Conservation (phyloP, 1,140 invertebrate genomes). For the Ceratitis capitata region DNA sequence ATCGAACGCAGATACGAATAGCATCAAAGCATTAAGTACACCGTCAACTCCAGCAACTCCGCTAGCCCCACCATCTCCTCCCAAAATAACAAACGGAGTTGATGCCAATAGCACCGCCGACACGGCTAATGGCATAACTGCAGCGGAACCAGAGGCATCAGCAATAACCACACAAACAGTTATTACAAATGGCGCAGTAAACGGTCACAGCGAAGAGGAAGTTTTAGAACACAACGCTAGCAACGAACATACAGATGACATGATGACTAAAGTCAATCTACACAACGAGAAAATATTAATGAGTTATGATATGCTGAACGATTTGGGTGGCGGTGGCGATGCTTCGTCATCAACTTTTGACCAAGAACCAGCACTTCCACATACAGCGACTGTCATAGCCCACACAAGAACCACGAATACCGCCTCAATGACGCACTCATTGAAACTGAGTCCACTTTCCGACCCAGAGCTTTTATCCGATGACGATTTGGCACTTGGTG, state of each 20-base stretch:
- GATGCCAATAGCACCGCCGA: background rate
- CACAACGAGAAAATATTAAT: background rate
- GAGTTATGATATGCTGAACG: background rate
- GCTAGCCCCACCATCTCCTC: too few relatives aligned
- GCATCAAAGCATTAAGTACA: background rate
- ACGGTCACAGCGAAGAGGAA: background rate
- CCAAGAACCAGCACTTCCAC: conserved; percentile 36
- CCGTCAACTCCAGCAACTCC: background rate
- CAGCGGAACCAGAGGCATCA: too few relatives aligned
- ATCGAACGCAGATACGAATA: background rate
- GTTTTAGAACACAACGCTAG: background rate
- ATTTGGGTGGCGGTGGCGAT: background rate
- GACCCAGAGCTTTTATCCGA: conserved; percentile 61
- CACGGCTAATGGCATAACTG: background rate
- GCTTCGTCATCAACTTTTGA: background rate
- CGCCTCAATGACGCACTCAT: conserved; percentile 55
- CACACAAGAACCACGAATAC: conserved; percentile 41
- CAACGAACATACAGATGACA: background rate
- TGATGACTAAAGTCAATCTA: background rate
- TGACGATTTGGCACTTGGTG: conserved; percentile 68
- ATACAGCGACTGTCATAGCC: conserved; percentile 5
- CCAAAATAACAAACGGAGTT: background rate
- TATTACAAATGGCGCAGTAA: background rate
- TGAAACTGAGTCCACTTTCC: conserved; percentile 57
- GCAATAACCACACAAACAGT: background rate